Conservation (phyloP, 1,140 invertebrate genomes). For the Calliopsis andreniformis region DNA sequence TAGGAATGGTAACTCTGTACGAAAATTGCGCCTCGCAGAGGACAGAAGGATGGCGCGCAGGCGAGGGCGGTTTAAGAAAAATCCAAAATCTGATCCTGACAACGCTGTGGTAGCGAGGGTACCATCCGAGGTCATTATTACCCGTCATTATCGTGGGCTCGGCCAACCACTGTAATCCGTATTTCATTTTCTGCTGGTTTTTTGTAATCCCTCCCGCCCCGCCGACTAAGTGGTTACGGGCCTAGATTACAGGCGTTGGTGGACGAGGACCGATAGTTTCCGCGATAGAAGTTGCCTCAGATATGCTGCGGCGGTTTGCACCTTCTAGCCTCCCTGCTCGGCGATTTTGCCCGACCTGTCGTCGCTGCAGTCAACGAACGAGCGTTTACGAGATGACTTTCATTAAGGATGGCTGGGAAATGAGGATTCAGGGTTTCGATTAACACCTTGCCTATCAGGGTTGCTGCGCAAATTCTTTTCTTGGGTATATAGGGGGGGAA, state of each 20-base stretch:
- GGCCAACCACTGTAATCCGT: constrained; percentile 77
- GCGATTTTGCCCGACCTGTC: background rate
- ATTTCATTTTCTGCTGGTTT: constrained; percentile 76
- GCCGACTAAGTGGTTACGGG: constrained; percentile 68
- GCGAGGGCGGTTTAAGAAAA: constrained; percentile 42
- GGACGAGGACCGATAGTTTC: constrained; percentile 64
- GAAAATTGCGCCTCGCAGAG: constrained; percentile 23
- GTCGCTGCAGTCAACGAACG: background rate
- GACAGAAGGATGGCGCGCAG: constrained; percentile 1
- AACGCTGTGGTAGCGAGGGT: constrained; percentile 49
- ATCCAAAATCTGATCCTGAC: constrained; percentile 53
- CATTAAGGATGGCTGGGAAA: background rate
- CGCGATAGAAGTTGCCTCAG: constrained; percentile 58
- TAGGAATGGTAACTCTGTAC: constrained; percentile 10
- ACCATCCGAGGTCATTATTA: constrained; percentile 64
- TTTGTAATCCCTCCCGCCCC: constrained; percentile 42
- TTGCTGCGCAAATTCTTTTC: no score
- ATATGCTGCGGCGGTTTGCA: constrained; percentile 48
- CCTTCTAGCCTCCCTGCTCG: constrained; percentile 50
- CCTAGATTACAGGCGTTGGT: constrained; percentile 68
- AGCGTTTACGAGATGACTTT: constrained; percentile 7
- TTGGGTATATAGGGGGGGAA: no score
- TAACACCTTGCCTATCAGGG: no score
- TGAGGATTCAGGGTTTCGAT: no score
- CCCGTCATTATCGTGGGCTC: constrained; percentile 68